Base-by-base conservation (phyloP, 2,888 invertebrate species). In the Orthonevra nobilis region DNA sequence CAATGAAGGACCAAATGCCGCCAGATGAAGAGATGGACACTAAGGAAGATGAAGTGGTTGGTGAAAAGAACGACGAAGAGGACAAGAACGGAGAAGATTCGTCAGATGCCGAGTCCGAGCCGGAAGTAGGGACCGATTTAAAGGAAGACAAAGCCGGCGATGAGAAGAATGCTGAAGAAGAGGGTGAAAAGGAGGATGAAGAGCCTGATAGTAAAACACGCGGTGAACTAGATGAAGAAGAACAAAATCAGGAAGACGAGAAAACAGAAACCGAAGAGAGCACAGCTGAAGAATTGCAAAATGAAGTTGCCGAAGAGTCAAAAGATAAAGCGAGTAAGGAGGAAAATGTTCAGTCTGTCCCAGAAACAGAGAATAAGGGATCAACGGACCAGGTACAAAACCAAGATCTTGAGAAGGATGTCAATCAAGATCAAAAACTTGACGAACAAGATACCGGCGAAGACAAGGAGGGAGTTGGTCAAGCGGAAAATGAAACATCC, bases 401-500 rank as follows among this genome's bases (percentile, higher is more conserved):
- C 42, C 83, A 90, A 81, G 89, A 90, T 58, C 87, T 89, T 26
- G 89, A 86, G 0, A 84, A 85, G 9, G 83, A 87, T 44, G 82
- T 87, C 6, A 84, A 89, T 81, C 89, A 90, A 69, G 89, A 90
- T 17, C 90, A 90, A 17, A 89, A 90, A 66, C 83, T 89, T 36
- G 89, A 89, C 50, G 91, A 90, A 81, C 91, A 91, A 83, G 90
- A 91, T 46, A 90, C 89, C 5, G 90, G 90, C 0, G 91, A 91
- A 72, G 89, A 90, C 36, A 91, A 92, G 81, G 91, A 92, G 83
- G 92, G 92, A 2, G 92, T 92, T 1, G 96, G 95, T 0, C 93
- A 94, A 48, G 93, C 95, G 0, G 93, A 96, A 83, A 90, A 93
- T 74, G 94, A 94, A 56, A 84, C 83, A 2, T 85, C 86, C 14